A percentile compares a stretch with the other conserved stretches of the same genome.
These are phyloP conservation scores for Heterochromis multidens DNA, from an alignment of 2,113 vertebrate species.

Conservation along the genomic window DNA sequence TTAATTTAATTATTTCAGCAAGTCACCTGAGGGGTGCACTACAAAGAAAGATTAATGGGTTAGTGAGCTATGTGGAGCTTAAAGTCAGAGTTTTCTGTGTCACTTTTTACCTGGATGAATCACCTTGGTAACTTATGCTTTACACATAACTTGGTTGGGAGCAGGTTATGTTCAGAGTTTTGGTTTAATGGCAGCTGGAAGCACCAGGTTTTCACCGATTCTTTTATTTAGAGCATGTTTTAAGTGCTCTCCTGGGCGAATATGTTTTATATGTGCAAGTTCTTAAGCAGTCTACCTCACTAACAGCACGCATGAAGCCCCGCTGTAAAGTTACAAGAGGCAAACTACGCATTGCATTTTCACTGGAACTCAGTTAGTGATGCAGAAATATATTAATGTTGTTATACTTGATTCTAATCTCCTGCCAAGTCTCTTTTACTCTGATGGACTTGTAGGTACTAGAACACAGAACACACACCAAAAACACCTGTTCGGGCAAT, in stretches of 20 bases:
- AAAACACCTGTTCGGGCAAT: background rate
- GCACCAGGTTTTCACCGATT: background rate
- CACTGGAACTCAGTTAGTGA: background rate
- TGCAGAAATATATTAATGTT: background rate
- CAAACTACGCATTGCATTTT: background rate
- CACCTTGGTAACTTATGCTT: too few species aligned
- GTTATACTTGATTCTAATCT: background rate
- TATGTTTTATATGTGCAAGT: background rate
- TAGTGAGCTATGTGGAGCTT: too few species aligned
- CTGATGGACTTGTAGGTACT: background rate
- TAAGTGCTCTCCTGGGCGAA: background rate
- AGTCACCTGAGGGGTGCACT: too few species aligned
- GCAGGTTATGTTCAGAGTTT: too few species aligned
- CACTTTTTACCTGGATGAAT: too few species aligned
- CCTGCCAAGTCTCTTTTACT: background rate
- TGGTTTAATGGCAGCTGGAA: too few species aligned
- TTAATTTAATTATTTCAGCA: too few species aligned
- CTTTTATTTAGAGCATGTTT: background rate
- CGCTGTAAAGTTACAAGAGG: background rate
- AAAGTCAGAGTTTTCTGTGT: too few species aligned
- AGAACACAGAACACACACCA: background rate
- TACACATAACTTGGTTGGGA: too few species aligned
- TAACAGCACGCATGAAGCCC: background rate
- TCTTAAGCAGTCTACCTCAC: background rate
- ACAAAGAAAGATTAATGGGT: too few species aligned